Conservation (phyloP, 2,113 vertebrate species). For the Vulpes ferrilata region DNA sequence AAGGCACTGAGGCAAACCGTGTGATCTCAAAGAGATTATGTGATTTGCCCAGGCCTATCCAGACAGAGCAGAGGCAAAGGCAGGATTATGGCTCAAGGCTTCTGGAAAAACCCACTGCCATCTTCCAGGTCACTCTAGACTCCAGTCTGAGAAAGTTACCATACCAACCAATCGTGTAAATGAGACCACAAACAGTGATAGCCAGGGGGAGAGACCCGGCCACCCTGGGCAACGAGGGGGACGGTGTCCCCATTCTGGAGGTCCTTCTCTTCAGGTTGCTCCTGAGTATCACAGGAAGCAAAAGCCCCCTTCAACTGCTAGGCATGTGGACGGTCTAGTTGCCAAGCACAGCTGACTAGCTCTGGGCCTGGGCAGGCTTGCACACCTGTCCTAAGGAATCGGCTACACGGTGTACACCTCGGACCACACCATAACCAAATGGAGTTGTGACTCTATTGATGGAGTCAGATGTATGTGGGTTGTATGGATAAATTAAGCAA, state of each 20-base stretch:
- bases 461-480: too few species aligned
- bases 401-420: fast-evolving
- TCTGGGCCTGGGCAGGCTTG: background rate
- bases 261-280: background rate
- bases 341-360: background rate
- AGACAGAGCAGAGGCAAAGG: background rate
- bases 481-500: too few species aligned
- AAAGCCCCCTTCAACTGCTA: background rate
- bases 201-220: background rate
- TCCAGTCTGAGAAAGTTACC: background rate
- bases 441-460: background rate
- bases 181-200: background rate
- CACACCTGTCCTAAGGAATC: background rate
- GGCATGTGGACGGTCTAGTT: too few species aligned
- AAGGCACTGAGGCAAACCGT: background rate
- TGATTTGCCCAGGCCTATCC: background rate
- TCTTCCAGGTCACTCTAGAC: background rate
- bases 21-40: background rate
- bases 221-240: fast-evolving
- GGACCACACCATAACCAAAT: fast-evolving
- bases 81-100: background rate
- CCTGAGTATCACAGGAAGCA: background rate
- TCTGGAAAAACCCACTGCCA: background rate
- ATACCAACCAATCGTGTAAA: background rate
- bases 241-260: background rate